phyloP scores from a whole-genome alignment of 2,797 vertebrate genomes.

The Parotocinclus haroldoi region DNA sequence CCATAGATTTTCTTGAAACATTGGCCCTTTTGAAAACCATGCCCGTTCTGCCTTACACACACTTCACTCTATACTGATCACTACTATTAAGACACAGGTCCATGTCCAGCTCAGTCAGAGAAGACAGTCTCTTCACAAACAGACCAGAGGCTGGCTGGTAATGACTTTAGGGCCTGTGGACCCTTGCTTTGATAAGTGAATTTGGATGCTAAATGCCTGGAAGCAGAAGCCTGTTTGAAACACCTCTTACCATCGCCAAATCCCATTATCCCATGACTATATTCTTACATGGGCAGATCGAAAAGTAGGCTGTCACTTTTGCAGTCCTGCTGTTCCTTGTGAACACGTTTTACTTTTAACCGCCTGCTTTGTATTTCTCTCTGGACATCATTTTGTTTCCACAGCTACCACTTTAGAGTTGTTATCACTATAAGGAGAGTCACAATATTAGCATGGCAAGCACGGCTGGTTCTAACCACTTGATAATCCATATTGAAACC shows the following conservation, averaged over 20 bases:
- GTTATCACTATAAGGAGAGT: not conserved
- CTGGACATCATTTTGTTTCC: slow-evolving; percentile 3
- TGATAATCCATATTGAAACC: not conserved
- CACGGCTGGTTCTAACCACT: not conserved
- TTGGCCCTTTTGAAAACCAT: too few relatives aligned
- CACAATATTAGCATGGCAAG: not conserved
- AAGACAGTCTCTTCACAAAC: slow-evolving; percentile 48
- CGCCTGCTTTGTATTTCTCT: slow-evolving; percentile 21
- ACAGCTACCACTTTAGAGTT: slow-evolving; percentile 2
- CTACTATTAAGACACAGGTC: slow-evolving; percentile 22
- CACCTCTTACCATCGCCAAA: slow-evolving; percentile 41
- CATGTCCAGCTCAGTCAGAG: slow-evolving; percentile 31
- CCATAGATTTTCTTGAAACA: too few relatives aligned
- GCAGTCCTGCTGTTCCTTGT: slow-evolving; percentile 14
- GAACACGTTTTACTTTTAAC: slow-evolving; percentile 7
- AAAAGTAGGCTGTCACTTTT: slow-evolving; percentile 34
- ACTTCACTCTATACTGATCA: slow-evolving; percentile 8
- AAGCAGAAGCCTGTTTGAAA: slow-evolving; percentile 43
- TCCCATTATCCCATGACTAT: slow-evolving; percentile 44
- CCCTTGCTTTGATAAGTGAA: slow-evolving; percentile 52
- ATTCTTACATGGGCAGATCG: slow-evolving; percentile 40
- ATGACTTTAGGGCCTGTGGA: slow-evolving; percentile 50
- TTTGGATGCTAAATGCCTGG: slow-evolving; percentile 41
- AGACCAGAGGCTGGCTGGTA: slow-evolving; percentile 46
- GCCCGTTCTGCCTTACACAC: too few relatives aligned